Evolutionary conservation across 2,888 invertebrate genomes (phyloP).

Genomic region (Drosophila merina): DNA sequence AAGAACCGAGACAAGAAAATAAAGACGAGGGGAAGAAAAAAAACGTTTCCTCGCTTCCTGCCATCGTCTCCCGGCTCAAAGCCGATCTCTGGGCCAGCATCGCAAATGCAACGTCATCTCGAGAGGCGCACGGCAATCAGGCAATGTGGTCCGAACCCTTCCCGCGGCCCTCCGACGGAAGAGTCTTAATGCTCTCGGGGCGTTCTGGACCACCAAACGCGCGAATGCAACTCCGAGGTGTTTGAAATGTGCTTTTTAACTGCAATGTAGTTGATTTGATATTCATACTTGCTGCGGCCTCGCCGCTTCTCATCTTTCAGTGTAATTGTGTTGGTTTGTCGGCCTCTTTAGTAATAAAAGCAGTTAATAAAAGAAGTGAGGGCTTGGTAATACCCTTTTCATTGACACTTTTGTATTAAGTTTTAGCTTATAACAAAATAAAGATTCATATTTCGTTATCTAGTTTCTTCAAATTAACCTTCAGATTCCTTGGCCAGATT

Average conservation of each 20-base stretch:
- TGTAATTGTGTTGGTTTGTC: slow-evolving; percentile 23
- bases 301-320: slow-evolving; percentile 8
- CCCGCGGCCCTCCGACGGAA: slow-evolving; percentile 2
- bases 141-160: slow-evolving; percentile 54
- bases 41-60: slow-evolving; percentile 71
- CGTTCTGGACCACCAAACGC: slow-evolving; percentile 74
- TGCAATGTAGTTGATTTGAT: slow-evolving; percentile 76
- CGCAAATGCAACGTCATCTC: slow-evolving; percentile 74
- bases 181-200: slow-evolving; percentile 69
- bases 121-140: slow-evolving; percentile 71
- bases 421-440: too few species aligned
- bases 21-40: slow-evolving; percentile 20
- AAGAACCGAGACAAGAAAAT: slow-evolving; percentile 4
- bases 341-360: slow-evolving; percentile 41
- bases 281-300: slow-evolving; percentile 59
- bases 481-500: background rate
- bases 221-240: slow-evolving; percentile 61
- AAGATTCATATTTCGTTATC: too few species aligned
- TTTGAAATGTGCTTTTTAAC: slow-evolving; percentile 76
- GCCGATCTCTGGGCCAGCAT: slow-evolving; percentile 50
- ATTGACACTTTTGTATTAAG: too few species aligned
- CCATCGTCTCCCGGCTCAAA: slow-evolving; percentile 36
- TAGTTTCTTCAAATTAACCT: too few species aligned
- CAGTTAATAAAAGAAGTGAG: background rate
- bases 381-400: slow-evolving; percentile 15